These are phyloP conservation scores for Drosophila flavopinicola DNA, from an alignment of 2,888 invertebrate genomes.

Conservation along the genomic window DNA sequence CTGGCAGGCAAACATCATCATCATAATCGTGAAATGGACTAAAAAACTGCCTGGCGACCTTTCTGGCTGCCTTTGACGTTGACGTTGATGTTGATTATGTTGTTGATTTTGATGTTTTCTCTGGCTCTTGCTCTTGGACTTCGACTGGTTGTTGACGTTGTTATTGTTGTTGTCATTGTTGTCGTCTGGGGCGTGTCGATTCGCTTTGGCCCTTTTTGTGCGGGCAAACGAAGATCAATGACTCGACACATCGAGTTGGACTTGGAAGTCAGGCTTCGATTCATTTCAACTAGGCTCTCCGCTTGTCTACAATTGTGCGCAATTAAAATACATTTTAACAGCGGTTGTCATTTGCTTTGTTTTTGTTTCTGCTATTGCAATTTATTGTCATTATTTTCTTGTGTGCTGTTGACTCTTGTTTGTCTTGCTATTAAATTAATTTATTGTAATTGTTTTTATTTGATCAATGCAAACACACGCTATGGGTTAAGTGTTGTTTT, in stretches of 20 bases:
- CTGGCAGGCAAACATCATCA: constrained; percentile 5
- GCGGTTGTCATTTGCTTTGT: constrained; percentile 27
- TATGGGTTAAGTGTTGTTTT: constrained; percentile 18
- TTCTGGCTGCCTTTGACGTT: constrained; percentile 28
- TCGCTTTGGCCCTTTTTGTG: constrained; percentile 27
- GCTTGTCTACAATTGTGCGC: constrained; percentile 23
- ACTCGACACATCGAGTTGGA: constrained; percentile 32
- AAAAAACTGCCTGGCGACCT: constrained; percentile 26
- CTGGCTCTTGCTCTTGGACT: constrained; percentile 11
- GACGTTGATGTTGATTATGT: constrained; percentile 23
- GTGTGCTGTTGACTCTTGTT: constrained; percentile 21
- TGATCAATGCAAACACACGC: constrained; percentile 28
- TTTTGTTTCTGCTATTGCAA: constrained; percentile 17
- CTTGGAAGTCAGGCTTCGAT: constrained; percentile 11
- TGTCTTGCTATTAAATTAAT: constrained; percentile 55
- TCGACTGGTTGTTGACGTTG: neutral
- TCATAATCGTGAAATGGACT: constrained; percentile 10
- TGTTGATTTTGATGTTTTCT: constrained; percentile 31
- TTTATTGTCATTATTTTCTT: constrained; percentile 12
- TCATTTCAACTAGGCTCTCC: constrained; percentile 17
- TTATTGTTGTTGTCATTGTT: neutral
- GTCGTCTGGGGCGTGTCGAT: constrained; percentile 30
- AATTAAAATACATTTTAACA: constrained; percentile 50
- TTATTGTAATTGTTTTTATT: constrained; percentile 56
- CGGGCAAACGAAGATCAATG: constrained; percentile 63